These are phyloP conservation scores for Etia nguti DNA, from an alignment of 2,113 vertebrate species.

Conservation along the genomic window DNA sequence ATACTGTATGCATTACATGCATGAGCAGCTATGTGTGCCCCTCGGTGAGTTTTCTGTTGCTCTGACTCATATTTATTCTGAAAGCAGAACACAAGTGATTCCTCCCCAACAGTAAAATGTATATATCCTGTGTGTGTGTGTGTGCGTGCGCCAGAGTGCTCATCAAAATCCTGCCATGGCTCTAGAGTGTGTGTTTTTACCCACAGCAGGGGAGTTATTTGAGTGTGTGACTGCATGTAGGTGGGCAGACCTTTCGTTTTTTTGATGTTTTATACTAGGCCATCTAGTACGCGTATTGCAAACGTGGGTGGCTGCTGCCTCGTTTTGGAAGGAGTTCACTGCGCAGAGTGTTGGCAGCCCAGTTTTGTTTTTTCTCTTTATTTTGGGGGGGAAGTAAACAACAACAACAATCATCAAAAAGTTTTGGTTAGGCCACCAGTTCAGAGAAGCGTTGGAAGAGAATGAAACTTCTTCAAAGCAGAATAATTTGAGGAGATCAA, in stretches of 20 bases:
- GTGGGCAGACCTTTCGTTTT: slow-evolving; percentile 16
- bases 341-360: not conserved
- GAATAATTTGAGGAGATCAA: not conserved
- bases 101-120: not conserved
- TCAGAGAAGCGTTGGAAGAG: not conserved
- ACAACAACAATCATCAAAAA: not conserved
- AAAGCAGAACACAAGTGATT: slow-evolving; percentile 19
- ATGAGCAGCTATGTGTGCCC: not conserved
- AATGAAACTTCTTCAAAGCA: not conserved
- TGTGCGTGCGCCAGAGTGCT: rapidly evolving
- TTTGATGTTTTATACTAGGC: slow-evolving; percentile 15
- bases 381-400: not conserved
- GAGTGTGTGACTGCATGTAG: slow-evolving; percentile 16
- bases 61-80: slow-evolving; percentile 34
- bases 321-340: not conserved
- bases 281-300: not conserved
- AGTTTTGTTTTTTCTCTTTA: not conserved
- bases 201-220: slow-evolving; percentile 34
- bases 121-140: not conserved
- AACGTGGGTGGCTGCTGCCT: slow-evolving; percentile 32
- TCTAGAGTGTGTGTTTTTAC: slow-evolving; percentile 5
- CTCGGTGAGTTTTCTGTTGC: not conserved
- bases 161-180: not conserved
- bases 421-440: not conserved
- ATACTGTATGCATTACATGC: not conserved